Percentiles rank a stretch among this genome's conserved stretches.
Conservation (phyloP, 2,888 invertebrate species). For the Steinernema carpocapsae region DNA sequence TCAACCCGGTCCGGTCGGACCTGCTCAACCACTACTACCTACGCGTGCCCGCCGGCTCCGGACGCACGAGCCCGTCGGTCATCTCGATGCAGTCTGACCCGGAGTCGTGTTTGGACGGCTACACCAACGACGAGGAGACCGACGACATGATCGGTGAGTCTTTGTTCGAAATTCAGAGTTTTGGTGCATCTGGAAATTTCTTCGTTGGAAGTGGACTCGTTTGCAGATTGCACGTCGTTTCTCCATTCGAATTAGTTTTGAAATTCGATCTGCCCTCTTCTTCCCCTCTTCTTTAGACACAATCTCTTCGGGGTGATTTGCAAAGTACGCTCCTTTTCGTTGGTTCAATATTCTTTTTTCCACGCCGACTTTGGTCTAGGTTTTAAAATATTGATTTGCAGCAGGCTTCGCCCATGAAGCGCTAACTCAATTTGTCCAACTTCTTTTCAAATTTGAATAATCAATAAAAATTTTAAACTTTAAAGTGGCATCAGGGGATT, state of each 20-base stretch:
- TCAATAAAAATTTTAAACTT: slow-evolving; percentile 4
- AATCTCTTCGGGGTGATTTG: neutral
- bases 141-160: slow-evolving; percentile 31
- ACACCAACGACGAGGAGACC: slow-evolving; percentile 36
- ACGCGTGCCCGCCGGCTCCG: slow-evolving; percentile 21
- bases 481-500: slow-evolving; percentile 29
- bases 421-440: slow-evolving; percentile 4
- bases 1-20: slow-evolving; percentile 9
- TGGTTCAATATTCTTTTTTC: neutral
- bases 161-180: neutral
- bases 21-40: slow-evolving; percentile 30
- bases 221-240: slow-evolving; percentile 10
- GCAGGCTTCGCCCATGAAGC: neutral
- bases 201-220: neutral
- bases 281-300: neutral
- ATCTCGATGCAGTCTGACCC: slow-evolving; percentile 61
- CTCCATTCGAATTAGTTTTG: neutral
- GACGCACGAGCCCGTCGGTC: slow-evolving; percentile 56
- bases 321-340: neutral
- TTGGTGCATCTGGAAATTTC: neutral
- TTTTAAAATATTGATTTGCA: slow-evolving; percentile 14
- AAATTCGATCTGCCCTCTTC: slow-evolving; percentile 8
- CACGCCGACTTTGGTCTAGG: neutral
- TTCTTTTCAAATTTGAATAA: slow-evolving; percentile 31
- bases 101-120: slow-evolving; percentile 57